A percentile compares a stretch with the other conserved stretches of the same genome.
These are phyloP conservation scores for Parnassius glacialis DNA, from an alignment of 2,888 invertebrate genomes.

Conservation along the genomic window DNA sequence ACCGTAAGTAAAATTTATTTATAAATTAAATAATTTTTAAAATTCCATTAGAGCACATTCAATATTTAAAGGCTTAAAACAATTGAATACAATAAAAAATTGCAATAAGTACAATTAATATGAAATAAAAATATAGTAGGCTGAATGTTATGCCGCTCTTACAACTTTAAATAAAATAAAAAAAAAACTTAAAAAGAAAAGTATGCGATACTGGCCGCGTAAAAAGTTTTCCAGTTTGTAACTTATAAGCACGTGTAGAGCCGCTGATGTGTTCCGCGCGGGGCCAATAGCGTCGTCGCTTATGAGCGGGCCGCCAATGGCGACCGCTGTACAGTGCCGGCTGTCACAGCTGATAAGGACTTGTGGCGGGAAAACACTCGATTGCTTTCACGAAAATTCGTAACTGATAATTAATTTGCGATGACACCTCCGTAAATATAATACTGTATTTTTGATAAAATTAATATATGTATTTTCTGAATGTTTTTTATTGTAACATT, in stretches of 20 bases:
- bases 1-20: slow-evolving; percentile 22
- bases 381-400: slow-evolving; percentile 10
- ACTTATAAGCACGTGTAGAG: slow-evolving; percentile 77
- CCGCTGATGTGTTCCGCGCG: slow-evolving; percentile 70
- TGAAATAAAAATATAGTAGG: too few relatives aligned
- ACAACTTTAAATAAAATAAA: neutral
- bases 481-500: neutral
- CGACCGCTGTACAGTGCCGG: slow-evolving; percentile 66
- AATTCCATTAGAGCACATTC: too few relatives aligned
- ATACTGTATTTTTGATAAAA: too few relatives aligned
- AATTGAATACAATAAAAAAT: too few relatives aligned
- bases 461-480: neutral
- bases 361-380: slow-evolving; percentile 31
- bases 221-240: slow-evolving; percentile 65
- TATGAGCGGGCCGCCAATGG: slow-evolving; percentile 66
- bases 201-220: slow-evolving; percentile 30
- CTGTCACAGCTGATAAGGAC: slow-evolving; percentile 74
- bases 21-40: too few relatives aligned
- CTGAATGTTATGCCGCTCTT: too few relatives aligned
- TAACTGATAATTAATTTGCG: too few relatives aligned
- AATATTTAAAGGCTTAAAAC: too few relatives aligned
- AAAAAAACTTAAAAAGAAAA: neutral
- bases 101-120: too few relatives aligned
- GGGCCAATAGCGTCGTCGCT: slow-evolving; percentile 55
- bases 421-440: too few relatives aligned